A percentile compares a stretch with the other conserved stretches of the same genome.
Evolutionary conservation across 2,797 vertebrate genomes (phyloP).

Genomic region (Centroberyx gerrardi): DNA sequence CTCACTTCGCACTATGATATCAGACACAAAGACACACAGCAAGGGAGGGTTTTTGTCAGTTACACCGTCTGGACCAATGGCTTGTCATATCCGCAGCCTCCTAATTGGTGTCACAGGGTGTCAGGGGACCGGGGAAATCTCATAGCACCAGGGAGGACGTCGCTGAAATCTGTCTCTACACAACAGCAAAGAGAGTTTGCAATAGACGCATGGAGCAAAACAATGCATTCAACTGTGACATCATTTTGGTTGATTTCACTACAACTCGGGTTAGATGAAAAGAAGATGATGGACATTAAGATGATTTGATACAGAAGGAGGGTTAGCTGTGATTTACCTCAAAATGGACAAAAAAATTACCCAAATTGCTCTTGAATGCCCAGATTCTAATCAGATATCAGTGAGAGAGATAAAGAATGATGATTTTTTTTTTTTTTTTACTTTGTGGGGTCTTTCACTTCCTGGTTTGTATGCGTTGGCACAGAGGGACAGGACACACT

Average conservation of each 20-base stretch:
- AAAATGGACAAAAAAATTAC: not conserved
- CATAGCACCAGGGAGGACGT: conserved; percentile 24
- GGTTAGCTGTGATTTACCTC: not conserved
- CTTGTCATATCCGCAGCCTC: conserved; percentile 60
- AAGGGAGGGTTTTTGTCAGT: conserved; percentile 50
- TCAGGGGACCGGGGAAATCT: conserved; percentile 48
- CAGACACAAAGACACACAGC: conserved; percentile 47
- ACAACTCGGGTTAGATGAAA: conserved; percentile 3
- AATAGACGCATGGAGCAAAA: conserved; percentile 17
- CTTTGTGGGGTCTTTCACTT: conserved; percentile 54
- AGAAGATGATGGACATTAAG: not conserved
- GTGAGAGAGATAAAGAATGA: conserved; percentile 24
- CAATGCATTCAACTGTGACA: not conserved
- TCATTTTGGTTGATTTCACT: conserved; percentile 18
- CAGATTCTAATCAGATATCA: conserved; percentile 14
- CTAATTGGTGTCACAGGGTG: conserved; percentile 70
- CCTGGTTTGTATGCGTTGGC: conserved; percentile 66
- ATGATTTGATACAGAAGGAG: conserved; percentile 18
- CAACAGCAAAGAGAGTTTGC: conserved; percentile 17
- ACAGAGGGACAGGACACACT: conserved; percentile 21
- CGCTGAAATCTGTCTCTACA: conserved; percentile 36
- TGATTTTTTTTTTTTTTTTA: not conserved
- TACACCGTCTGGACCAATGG: conserved; percentile 60
- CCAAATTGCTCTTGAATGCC: conserved; percentile 2
- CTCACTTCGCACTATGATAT: conserved; percentile 36